Evolutionary conservation across 2,797 vertebrate species (phyloP).

Genomic region (Tragopan temminckii): DNA sequence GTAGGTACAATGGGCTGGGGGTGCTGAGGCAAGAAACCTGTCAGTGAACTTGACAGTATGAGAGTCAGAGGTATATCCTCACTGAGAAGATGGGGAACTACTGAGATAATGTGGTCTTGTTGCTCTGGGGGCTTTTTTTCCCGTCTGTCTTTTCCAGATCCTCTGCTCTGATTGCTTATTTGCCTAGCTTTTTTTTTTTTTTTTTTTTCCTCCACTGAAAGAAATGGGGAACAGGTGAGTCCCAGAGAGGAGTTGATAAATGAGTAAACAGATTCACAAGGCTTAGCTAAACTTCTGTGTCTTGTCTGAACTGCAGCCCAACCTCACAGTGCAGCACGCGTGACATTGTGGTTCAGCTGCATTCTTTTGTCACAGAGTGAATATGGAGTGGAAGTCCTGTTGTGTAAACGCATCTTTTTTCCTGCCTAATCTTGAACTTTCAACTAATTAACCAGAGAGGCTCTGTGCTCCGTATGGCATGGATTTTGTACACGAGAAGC

Average conservation of each 20-base stretch:
- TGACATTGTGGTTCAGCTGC: background rate
- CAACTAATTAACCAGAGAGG: background rate
- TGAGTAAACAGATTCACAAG: background rate
- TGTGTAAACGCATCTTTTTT: background rate
- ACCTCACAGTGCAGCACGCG: background rate
- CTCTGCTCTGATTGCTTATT: background rate
- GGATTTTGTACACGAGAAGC: background rate
- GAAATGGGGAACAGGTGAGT: background rate
- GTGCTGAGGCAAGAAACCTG: background rate
- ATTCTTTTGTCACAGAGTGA: background rate
- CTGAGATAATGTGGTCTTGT: background rate
- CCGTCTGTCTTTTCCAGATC: background rate
- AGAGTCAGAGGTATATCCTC: background rate
- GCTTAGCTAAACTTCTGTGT: background rate
- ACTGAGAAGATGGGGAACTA: background rate
- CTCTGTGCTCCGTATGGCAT: background rate
- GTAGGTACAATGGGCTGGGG: background rate
- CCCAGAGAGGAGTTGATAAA: background rate
- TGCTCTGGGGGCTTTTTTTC: background rate
- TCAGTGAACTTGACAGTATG: background rate
- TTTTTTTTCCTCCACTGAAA: background rate
- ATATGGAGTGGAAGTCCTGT: background rate
- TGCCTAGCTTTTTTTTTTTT: background rate
- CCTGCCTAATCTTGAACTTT: background rate
- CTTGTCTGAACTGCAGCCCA: background rate